These are phyloP conservation scores for Sebastes schlegelii DNA, from an alignment of 2,113 vertebrate species.

Conservation along the genomic window DNA sequence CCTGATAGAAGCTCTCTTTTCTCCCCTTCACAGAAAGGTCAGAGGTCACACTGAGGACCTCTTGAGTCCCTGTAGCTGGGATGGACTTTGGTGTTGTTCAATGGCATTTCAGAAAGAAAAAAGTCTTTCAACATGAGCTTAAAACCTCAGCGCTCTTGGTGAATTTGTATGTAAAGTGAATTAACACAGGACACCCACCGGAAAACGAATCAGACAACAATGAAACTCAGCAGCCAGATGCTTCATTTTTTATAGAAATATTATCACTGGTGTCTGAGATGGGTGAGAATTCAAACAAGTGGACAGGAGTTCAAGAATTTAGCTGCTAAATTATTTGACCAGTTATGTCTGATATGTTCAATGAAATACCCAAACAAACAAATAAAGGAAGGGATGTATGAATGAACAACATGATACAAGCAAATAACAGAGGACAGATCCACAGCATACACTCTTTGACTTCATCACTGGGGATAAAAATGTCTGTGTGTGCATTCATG, in stretches of 20 bases:
- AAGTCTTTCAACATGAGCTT: not conserved
- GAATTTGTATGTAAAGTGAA: not conserved
- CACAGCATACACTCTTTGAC: not conserved
- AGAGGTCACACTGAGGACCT: not conserved
- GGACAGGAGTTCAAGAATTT: not conserved
- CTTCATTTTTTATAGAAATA: not conserved
- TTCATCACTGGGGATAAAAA: conserved; percentile 33
- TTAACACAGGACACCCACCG: not conserved
- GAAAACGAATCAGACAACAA: not conserved
- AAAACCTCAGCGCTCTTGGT: not conserved
- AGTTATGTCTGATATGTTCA: not conserved
- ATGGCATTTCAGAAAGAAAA: not conserved
- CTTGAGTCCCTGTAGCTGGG: not conserved
- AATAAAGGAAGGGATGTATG: not conserved
- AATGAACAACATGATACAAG: not conserved
- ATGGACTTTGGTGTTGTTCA: not conserved
- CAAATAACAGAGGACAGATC: conserved; percentile 4
- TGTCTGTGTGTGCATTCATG: conserved; percentile 11
- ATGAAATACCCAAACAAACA: not conserved
- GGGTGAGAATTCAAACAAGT: not conserved
- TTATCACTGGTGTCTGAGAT: not conserved
- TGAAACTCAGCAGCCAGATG: not conserved
- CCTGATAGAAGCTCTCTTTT: not conserved
- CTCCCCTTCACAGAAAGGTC: not conserved
- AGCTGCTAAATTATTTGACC: not conserved